Base-by-base conservation (phyloP, 2,113 vertebrate species). In the Oostethus manadensis region DNA sequence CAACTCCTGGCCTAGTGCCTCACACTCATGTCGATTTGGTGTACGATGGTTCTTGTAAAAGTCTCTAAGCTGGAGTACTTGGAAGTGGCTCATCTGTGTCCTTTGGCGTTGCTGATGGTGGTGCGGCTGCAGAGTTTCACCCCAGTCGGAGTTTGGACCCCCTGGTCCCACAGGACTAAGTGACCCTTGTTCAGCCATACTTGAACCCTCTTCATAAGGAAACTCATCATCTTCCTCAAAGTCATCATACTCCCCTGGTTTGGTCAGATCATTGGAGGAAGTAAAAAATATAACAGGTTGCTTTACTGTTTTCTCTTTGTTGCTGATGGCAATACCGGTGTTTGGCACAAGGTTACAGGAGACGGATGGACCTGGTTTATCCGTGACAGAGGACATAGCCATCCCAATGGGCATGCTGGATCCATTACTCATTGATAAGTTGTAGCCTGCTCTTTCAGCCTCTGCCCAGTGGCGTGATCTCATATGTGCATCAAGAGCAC, bases 401-500 rank as follows among this genome's bases (percentile, higher is more conserved):
- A 81, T 72, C 35, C 59, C 91, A 10, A 92, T 90, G 0, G 92
- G 93, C 53, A 93, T 93, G 8, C 86, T 86, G 13, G 93, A 90
- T 89, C 93, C 94, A 10, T 92, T 92, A 53, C 87, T 92, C 66
- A 94, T 81, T 0, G 92, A 91, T 71, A 99, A 78, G 84, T 91
- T 95, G 80, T 93, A 98, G 8, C 96, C 97, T 29, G 94, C 94
- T 85, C 93, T 90, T 88, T 97, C 96, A 69, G 97, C 95, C 71
- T 99, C 96, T 0, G 95, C 94, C 95, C 96, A 98, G 71, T 99
- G 97, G 11, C 96, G 94, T 63, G 97, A 99, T 59, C 94, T 92
- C 82, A 99, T 95, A 51, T 99, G 97, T 73, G 97, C 94, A 83
- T 98, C 96, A 0, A 99, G 89, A 56, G 96, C 97, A 13, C 96